phyloP scores from a whole-genome alignment of 2,113 vertebrate species.

The Ciconia stormi region DNA sequence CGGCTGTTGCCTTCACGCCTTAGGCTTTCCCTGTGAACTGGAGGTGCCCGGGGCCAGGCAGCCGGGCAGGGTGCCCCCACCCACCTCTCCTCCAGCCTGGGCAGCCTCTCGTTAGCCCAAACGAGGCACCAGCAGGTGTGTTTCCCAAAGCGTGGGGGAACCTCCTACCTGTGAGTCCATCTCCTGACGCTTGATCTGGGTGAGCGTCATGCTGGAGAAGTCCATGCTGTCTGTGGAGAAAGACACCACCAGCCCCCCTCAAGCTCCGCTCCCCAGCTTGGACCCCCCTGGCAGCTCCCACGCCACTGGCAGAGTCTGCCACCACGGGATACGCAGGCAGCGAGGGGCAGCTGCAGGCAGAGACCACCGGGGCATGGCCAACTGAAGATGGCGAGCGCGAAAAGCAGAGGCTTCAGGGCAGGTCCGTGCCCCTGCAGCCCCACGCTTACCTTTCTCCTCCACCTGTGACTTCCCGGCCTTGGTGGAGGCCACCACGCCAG shows the following conservation, averaged over 20 bases:
- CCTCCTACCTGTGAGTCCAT: conserved; percentile 94
- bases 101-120: background rate
- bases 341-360: background rate
- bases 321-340: background rate
- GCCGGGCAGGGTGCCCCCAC: background rate
- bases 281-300: fast-evolving
- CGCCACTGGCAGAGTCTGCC: background rate
- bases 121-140: fast-evolving
- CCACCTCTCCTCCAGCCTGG: background rate
- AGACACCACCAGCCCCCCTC: background rate
- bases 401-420: background rate
- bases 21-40: background rate
- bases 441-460: conserved; percentile 85
- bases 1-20: background rate
- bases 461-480: conserved; percentile 92
- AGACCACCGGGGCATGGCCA: background rate
- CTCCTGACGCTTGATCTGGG: conserved; percentile 96
- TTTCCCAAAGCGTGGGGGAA: background rate
- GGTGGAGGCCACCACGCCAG: conserved; percentile 89
- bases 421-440: background rate
- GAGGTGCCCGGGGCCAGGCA: background rate
- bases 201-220: conserved; percentile 94
- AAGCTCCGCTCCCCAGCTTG: background rate
- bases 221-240: conserved; percentile 88
- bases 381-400: fast-evolving